Evolutionary conservation across 2,888 invertebrate species (phyloP), one percentile per base, ranked within the genome.

Genomic region (Gymnoscelis rufifasciata): DNA sequence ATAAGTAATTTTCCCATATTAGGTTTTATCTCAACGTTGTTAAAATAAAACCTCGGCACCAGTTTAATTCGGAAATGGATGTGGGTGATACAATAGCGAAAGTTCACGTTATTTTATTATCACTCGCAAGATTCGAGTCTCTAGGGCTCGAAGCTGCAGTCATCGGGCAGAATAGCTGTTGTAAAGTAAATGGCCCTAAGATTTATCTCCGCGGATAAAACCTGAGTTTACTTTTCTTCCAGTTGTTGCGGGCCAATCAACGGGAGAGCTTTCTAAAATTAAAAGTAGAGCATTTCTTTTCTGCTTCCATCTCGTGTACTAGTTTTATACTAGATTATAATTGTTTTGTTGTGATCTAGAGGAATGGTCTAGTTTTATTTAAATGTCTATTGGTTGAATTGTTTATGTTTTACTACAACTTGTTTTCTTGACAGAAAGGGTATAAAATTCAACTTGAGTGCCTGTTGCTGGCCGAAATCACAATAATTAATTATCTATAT

Each of bases 191-290:
- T 62, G 61, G 62, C 57, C 60, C 49, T 50, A 53, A 67, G 66
- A 69, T 69, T 66, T 69, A 68, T 69, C 48, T 59, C 37, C 39
- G 14, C 36, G 58, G 54, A 66, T 68, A 65, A 66, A 65, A 64
- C 57, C 54, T 47, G 62, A 61, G 64, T 67, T 64, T 62, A 64
- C 59, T 66, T 64, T 65, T 57, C 66, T 59, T 58, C 51, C 54
- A 48, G 54, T 59, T 56, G 59, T 57, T 56, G 61, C 54, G 43
- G 63, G 61, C 71, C 72, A 79, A 81, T 79, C 78, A 74, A 57
- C 51, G 59, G 65, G 57, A 81, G 68, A 78, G 79, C 78, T 73
- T 74, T 73, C 74, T 69, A 72, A 75, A 79, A 76, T 78, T 76
- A 76, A 77, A 77, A 73, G 69, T 69, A 70, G 69, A 65, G 67